Evolutionary conservation across 2,113 vertebrate genomes (phyloP), one percentile per base, ranked within the genome.

Genomic region (Glaucomys volans): DNA sequence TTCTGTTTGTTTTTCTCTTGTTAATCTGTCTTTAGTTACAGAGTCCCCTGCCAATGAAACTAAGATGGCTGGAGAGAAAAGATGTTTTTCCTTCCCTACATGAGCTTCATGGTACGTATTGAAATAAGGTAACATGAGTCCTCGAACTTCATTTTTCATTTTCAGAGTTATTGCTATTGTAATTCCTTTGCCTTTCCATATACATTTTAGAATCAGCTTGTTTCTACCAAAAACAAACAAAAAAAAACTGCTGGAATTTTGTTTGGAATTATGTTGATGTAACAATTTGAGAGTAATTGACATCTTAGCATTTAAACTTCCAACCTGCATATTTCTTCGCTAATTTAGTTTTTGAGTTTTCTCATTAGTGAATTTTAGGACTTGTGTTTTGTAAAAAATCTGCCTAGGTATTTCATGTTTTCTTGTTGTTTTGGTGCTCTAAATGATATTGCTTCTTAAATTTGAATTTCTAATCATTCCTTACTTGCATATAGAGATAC

Each of bases 361-460:
- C 83, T 71, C 24, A 40, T 83, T 47, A 85, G 24, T 74, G 12
- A 83, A 22, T 54, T 87, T 52, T 35, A 83, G 54, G 2, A 79
- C 37, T 2, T 85, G 32, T 69, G 42, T 75, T 67, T 67, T 90
- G 4, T 90, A 85, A 96, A 92, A 91, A 54, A 85, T 92, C 37
- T 79, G 26, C 9, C 28, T 66, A 83, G 44, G 9, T 66, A 87
- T 95, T 76, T 67, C 57, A 81, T 86, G 42, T 10, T 1, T 67
- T 94, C 57, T 87, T 24, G 22, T 30, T 91, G 32, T 2, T 28
- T 75, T 80, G 37, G 26, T 86, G 40, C 5, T 69, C 0, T 71
- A 86, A 75, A 57, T 93, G 64, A 26, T 85, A 44, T 47, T 90
- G 12, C 40, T 72, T 81, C 87, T 94, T 92, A 44, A 75, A 52